phyloP scores from a whole-genome alignment of 2,888 invertebrate species.

The Exephanes ischioxanthus region DNA sequence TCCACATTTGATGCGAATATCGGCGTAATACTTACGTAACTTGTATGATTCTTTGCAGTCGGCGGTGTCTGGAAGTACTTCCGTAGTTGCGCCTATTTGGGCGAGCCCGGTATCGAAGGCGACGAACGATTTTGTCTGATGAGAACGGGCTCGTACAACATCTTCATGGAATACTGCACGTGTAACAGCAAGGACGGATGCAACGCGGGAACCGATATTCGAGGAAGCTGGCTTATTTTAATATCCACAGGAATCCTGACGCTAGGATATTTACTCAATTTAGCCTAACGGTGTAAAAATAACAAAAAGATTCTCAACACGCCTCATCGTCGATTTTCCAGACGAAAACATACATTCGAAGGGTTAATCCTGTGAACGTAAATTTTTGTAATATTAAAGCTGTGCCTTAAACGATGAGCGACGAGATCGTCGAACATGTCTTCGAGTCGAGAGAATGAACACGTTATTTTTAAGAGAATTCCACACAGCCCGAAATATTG shows the following conservation, averaged over 20 bases:
- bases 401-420: constrained; percentile 1
- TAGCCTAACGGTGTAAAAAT: constrained; percentile 29
- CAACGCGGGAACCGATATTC: constrained; percentile 87
- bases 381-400: background rate
- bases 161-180: constrained; percentile 97
- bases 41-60: constrained; percentile 86
- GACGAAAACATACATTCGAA: too few relatives aligned
- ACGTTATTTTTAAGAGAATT: background rate
- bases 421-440: background rate
- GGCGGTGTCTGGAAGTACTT: constrained; percentile 96
- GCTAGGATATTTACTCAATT: constrained; percentile 62
- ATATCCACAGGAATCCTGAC: constrained; percentile 60
- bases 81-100: constrained; percentile 95
- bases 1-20: background rate
- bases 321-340: too few relatives aligned
- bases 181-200: constrained; percentile 97
- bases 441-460: background rate
- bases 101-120: constrained; percentile 95
- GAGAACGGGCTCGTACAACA: constrained; percentile 96
- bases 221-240: constrained; percentile 69
- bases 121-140: constrained; percentile 96
- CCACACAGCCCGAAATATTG: background rate
- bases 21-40: constrained; percentile 6
- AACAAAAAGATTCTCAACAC: background rate
- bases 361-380: background rate